Percentiles rank a stretch among this genome's conserved stretches.
Evolutionary conservation across 2,797 vertebrate genomes (phyloP).

Genomic region (Yasuhikotakia modesta): DNA sequence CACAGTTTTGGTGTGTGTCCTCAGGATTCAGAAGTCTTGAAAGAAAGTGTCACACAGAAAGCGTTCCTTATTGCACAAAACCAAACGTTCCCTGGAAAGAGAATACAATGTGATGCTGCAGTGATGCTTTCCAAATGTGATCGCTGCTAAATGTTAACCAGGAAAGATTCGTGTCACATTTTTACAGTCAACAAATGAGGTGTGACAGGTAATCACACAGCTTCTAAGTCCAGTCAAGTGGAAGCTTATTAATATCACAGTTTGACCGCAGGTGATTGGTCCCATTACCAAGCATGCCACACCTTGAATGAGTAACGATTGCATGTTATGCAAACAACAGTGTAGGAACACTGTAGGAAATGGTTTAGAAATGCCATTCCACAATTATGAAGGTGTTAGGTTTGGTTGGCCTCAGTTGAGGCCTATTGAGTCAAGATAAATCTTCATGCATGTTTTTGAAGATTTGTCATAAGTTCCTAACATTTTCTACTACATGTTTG

Average conservation of each 20-base stretch:
- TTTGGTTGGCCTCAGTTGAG: constrained; percentile 35
- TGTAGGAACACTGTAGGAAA: not conserved
- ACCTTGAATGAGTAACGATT: constrained; percentile 54
- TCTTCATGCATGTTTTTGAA: constrained; percentile 13
- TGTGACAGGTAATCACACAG: constrained; percentile 59
- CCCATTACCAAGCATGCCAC: constrained; percentile 48
- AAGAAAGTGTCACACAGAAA: no score
- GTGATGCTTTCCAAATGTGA: constrained; percentile 9
- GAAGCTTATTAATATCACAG: constrained; percentile 55
- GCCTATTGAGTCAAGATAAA: constrained; percentile 35
- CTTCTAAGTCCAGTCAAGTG: constrained; percentile 44
- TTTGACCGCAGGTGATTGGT: constrained; percentile 58
- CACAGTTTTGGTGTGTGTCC: no score
- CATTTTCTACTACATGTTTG: no score
- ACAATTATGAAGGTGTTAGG: constrained; percentile 11
- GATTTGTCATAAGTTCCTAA: no score
- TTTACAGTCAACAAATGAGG: constrained; percentile 59
- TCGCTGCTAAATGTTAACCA: constrained; percentile 47
- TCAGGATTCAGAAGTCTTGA: no score
- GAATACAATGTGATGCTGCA: not conserved
- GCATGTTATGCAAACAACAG: constrained; percentile 39
- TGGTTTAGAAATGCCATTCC: not conserved
- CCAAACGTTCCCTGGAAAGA: no score
- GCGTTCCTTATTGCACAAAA: no score
- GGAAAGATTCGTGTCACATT: constrained; percentile 52